Evolutionary conservation across 2,888 invertebrate species (phyloP), one percentile per base, ranked within the genome.

Genomic region (Eledone cirrhosa): DNA sequence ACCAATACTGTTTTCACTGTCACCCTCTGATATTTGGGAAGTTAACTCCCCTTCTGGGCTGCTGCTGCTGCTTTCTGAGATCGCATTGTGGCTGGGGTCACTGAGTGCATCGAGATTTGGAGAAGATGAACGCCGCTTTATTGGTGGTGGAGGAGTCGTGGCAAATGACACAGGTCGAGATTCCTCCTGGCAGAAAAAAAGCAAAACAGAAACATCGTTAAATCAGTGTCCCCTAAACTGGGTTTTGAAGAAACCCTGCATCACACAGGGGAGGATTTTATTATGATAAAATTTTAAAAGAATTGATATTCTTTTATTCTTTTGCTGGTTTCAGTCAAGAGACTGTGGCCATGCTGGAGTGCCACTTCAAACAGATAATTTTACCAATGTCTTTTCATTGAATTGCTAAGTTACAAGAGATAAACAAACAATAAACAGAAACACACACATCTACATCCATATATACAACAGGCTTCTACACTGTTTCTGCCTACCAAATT

Each of bases 1-100:
- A 13, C 82, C 82, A 82, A 85, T 84, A 77, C 85, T 86, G 77
- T 84, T 85, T 78, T 86, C 86, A 79, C 85, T 85, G 29, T 82
- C 83, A 33, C 80, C 80, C 48, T 83, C 85, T 24, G 84, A 85
- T 24, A 83, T 80, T 63, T 80, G 79, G 48, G 83, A 81, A n/a
- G 19, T 72, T 41, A 80, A 80, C 48, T 82, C 80, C 27, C 82
- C 84, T 77, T 82, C 82, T n/a, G 79, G 82, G 48, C 80, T 80
- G 80, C 82, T 81, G 29, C 69, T 69, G 76, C 76, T 76, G 76
- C 76, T 76, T 41, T 72, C 72, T 41, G 72, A 72, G 33, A 72
- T 72, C 24, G n/a, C 72, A 22, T 72, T 31, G 41, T 72, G 72
- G 72, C 72, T 41, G 16, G 72, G 72, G 72, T 72, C 72, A 72